A percentile compares a stretch with the other conserved stretches of the same genome.
Evolutionary conservation across 1,140 invertebrate species (phyloP).

Genomic region (Drosophila subpulchrella): DNA sequence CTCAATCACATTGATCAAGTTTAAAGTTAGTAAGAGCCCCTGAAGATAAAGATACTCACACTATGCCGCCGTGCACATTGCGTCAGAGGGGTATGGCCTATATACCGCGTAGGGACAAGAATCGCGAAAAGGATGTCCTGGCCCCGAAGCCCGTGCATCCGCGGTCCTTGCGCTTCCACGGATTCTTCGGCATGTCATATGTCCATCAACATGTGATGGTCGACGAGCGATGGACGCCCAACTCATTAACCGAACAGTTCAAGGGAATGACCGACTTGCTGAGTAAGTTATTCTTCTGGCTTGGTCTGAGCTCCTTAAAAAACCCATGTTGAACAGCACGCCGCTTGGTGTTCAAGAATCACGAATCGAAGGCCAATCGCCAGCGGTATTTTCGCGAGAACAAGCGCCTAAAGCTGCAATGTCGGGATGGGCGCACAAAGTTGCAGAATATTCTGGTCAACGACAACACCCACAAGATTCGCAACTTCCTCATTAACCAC

Average conservation of each 20-base stretch:
- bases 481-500: conserved; percentile 72
- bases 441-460: conserved; percentile 68
- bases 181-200: conserved; percentile 72
- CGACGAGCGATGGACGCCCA: conserved; percentile 74
- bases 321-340: conserved; percentile 35
- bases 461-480: conserved; percentile 66
- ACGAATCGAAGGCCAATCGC: conserved; percentile 68
- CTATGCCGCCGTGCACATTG: conserved; percentile 64
- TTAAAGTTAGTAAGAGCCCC: background rate
- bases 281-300: conserved; percentile 45
- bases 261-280: conserved; percentile 72
- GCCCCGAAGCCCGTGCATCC: conserved; percentile 78
- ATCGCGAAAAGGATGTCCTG: conserved; percentile 49
- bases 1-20: too few relatives aligned
- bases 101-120: conserved; percentile 24
- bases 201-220: conserved; percentile 73
- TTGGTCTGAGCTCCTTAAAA: background rate
- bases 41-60: conserved; percentile 7
- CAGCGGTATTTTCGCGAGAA: conserved; percentile 59
- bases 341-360: conserved; percentile 62
- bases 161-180: conserved; percentile 64
- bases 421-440: conserved; percentile 71
- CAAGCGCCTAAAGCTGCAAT: conserved; percentile 66
- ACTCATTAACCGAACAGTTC: conserved; percentile 71
- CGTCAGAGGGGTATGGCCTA: conserved; percentile 46